These are phyloP conservation scores for Urophycis tenuis DNA, from an alignment of 2,797 vertebrate species.

Conservation along the genomic window DNA sequence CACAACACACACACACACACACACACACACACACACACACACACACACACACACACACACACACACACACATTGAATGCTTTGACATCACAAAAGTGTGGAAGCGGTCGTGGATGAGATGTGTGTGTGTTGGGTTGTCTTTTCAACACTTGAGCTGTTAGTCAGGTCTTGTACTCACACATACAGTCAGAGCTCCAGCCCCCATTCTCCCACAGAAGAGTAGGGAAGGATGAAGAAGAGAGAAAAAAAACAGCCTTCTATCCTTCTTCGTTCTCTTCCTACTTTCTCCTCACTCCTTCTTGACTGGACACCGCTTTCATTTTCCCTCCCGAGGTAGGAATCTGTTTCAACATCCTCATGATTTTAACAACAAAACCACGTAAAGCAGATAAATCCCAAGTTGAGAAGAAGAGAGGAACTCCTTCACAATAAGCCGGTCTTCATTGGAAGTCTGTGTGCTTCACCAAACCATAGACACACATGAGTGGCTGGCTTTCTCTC, in stretches of 20 bases:
- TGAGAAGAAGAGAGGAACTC: conserved; percentile 16
- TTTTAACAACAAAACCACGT: conserved; percentile 7
- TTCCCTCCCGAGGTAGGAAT: conserved; percentile 31
- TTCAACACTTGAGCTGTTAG: conserved; percentile 35
- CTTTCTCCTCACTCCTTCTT: conserved; percentile 37
- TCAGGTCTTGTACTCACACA: conserved; percentile 80
- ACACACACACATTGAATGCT: conserved; percentile 3
- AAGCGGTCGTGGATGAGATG: no score
- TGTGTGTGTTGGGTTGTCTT: conserved; percentile 3
- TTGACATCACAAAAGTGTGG: conserved; percentile 11
- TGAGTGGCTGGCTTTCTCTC: conserved; percentile 46
- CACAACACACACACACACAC: no score
- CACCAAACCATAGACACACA: conserved; percentile 43
- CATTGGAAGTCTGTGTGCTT: conserved; percentile 20
- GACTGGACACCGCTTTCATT: conserved; percentile 25
- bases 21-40: no score
- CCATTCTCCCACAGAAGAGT: conserved; percentile 73
- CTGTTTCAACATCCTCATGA: conserved; percentile 33
- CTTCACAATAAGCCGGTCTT: conserved; percentile 23
- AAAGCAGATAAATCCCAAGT: conserved; percentile 23
- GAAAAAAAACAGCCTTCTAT: background rate
- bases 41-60: no score
- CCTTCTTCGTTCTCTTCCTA: conserved; percentile 38
- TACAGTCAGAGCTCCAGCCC: conserved; percentile 85
- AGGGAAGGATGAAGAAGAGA: conserved; percentile 15